Evolutionary conservation across 2,113 vertebrate species (phyloP), one percentile per base, ranked within the genome.

Genomic region (Aviceda subcristata): DNA sequence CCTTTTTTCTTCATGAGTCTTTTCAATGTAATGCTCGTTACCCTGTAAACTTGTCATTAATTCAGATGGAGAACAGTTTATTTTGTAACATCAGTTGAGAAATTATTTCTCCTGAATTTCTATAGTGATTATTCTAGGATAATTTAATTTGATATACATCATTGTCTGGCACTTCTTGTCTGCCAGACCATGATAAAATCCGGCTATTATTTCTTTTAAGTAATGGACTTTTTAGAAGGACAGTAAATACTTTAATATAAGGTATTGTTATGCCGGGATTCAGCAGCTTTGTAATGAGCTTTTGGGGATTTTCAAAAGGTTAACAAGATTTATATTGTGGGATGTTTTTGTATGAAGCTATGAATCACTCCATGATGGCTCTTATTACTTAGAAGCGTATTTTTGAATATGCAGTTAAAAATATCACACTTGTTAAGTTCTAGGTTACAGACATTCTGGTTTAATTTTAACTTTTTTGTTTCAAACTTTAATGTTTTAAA

Each of bases 291-390:
- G 91, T 97, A 91, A 92, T 94, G 92, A 97, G 94, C 92, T 96
- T 96, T 87, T 86, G 84, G 86, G 92, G 92, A 97, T 97, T 97
- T 97, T 97, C 96, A 92, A 95, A 95, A 97, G 96, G 96, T 97
- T 97, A 97, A 96, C 92, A 94, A 72, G 94, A 97, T 97, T 96
- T 97, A 92, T 96, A 73, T 96, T 92, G 94, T 97, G 88, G 88
- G 95, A 94, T 97, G 96, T 95, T 97, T 97, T 97, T 97, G 77
- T 91, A 97, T 96, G 93, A 96, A 96, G 91, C 86, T 96, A 95
- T 97, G 97, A 96, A 94, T 97, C 96, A 97, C 45, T 94, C 76
- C 69, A 46, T 91, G 96, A 94, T 96, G 94, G 87, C 72, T 95
- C 86, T 88, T 95, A 94, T 97, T 97, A 97, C 95, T 95, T 97